A percentile compares a stretch with the other conserved stretches of the same genome.
Conservation (phyloP, 2,113 vertebrate species). For the Columba janthina region DNA sequence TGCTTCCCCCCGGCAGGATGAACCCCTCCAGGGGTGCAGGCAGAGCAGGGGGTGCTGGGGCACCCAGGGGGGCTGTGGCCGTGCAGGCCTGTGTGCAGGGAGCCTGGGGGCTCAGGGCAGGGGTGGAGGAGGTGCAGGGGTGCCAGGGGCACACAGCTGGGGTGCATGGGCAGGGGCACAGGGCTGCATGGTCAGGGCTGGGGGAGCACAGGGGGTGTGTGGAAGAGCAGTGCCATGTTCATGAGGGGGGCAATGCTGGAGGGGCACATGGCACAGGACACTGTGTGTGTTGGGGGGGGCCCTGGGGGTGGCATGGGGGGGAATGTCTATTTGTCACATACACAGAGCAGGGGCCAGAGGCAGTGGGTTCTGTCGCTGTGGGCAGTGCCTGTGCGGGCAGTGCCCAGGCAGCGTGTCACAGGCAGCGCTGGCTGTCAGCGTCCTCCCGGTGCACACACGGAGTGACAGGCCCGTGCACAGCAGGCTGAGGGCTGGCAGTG, state of each 20-base stretch:
- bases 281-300: not conserved
- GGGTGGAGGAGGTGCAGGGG: too few relatives aligned
- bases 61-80: too few relatives aligned
- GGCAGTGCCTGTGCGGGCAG: not conserved
- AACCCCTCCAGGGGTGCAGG: too few relatives aligned
- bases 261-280: not conserved
- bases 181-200: too few relatives aligned
- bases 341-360: fast-evolving
- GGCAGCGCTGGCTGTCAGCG: fast-evolving
- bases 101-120: too few relatives aligned
- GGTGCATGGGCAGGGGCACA: too few relatives aligned
- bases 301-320: too few relatives aligned
- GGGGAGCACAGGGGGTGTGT: not conserved
- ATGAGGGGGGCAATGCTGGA: fast-evolving
- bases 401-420: fast-evolving
- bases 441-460: not conserved
- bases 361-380: fast-evolving
- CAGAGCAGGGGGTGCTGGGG: too few relatives aligned
- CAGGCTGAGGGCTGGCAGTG: not conserved
- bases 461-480: not conserved
- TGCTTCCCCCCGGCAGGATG: too few relatives aligned
- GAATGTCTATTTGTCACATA: not conserved
- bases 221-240: not conserved
- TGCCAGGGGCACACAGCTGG: too few relatives aligned
- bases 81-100: too few relatives aligned